A percentile compares a stretch with the other conserved stretches of the same genome.
Evolutionary conservation across 2,113 vertebrate species (phyloP).

Genomic region (Mormyrus iriodes): DNA sequence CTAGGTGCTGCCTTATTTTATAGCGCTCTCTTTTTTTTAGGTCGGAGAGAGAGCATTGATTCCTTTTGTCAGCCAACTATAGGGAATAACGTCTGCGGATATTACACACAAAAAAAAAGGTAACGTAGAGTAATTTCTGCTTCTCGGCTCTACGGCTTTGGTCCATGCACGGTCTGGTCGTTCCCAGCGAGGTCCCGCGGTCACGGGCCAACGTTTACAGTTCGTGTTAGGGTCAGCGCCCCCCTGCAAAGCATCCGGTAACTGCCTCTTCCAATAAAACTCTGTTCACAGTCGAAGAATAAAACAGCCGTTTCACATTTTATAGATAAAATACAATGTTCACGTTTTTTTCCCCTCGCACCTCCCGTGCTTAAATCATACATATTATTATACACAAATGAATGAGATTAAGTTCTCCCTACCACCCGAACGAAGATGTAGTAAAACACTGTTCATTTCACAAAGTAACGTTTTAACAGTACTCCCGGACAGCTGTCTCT

Average conservation of each 20-base stretch:
- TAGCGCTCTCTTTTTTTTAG: not conserved
- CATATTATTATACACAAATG: constrained; percentile 36
- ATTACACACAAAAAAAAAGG: not conserved
- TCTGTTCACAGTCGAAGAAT: constrained; percentile 40
- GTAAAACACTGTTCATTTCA: constrained; percentile 25
- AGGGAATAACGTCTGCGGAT: not conserved
- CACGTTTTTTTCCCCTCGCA: constrained; percentile 20
- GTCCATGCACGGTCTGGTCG: not conserved
- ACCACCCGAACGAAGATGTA: constrained; percentile 29
- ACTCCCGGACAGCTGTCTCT: not conserved
- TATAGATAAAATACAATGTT: constrained; percentile 45
- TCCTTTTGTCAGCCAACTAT: not conserved
- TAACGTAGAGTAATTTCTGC: not conserved
- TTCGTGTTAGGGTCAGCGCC: not conserved
- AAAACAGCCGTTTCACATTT: constrained; percentile 41
- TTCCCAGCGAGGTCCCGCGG: not conserved
- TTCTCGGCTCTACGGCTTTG: not conserved
- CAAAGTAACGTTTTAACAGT: not conserved
- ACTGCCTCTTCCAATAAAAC: not conserved
- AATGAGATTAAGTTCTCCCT: constrained; percentile 16
- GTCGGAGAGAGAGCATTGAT: not conserved
- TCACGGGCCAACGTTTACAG: not conserved
- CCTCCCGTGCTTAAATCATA: constrained; percentile 41
- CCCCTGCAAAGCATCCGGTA: not conserved
- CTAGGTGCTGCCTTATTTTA: not conserved